Percentiles rank a stretch among this genome's conserved stretches.
Conservation (phyloP, 53 echinoderm and acorn worm genomes). For the Crossaster papposus region DNA sequence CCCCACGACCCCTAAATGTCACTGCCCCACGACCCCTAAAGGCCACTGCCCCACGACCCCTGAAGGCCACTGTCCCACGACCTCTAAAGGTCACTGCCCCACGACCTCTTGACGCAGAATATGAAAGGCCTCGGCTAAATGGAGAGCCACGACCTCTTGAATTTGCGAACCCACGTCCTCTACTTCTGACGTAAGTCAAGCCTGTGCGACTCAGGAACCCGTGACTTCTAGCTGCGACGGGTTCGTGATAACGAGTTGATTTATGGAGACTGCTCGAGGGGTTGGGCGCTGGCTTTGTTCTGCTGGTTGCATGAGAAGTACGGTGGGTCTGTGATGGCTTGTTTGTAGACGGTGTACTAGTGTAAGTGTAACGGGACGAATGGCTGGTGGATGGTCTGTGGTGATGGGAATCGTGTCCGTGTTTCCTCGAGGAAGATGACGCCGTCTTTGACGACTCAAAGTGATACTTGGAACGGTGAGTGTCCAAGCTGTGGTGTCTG, state of each 20-base stretch:
- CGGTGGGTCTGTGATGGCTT: neutral
- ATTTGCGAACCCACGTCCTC: constrained; percentile 6
- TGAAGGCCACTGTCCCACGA: no score
- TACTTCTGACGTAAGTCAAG: neutral
- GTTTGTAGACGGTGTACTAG: neutral
- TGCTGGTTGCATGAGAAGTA: neutral
- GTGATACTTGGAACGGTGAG: constrained; percentile 29
- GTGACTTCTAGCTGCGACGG: neutral
- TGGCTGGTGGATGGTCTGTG: neutral
- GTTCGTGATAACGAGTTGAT: neutral
- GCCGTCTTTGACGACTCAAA: constrained; percentile 18
- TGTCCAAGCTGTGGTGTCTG: neutral
- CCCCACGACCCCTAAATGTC: constrained; percentile 49
- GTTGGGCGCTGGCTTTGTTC: neutral
- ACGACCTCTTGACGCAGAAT: constrained; percentile 5
- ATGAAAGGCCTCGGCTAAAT: constrained; percentile 7
- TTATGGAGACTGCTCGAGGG: constrained; percentile 5
- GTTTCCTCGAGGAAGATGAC: neutral
- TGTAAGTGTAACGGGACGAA: neutral
- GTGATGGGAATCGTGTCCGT: constrained; percentile 1
- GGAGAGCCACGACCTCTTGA: constrained; percentile 7
- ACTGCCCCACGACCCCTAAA: constrained; percentile 39
- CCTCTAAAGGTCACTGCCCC: constrained; percentile 46
- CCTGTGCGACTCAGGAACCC: neutral
- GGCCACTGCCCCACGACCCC: constrained; percentile 31